Base-by-base conservation (phyloP, 2,888 invertebrate species). In the Amphipyra berbera region DNA sequence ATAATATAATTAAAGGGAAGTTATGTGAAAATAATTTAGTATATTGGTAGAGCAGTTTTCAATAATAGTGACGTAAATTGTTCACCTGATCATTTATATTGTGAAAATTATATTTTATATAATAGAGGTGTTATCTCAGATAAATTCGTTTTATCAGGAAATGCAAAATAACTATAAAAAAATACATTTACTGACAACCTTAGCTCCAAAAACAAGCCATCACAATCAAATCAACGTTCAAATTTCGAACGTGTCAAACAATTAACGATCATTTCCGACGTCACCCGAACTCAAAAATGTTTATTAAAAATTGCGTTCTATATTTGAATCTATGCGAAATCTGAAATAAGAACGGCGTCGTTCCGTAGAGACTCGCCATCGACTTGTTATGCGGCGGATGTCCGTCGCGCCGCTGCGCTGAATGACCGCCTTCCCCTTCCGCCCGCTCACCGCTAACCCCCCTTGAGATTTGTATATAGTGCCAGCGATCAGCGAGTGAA, bases 331-430 rank as follows among this genome's bases (percentile, higher is more conserved):
- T 87, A 86, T 88, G 89, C 89, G 82, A 89, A 90, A 89, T 92
- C 88, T 89, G 84, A 89, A 90, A 90, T 92, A 92, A 91, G 90
- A 88, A 90, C 86, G 86, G 83, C 83, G 81, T 71, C 85, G 84
- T 84, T 85, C 88, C 85, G 83, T 78, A 76, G 85, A 84, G 87
- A 90, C 82, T 90, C 90, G 90, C 91, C 93, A 93, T 93, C 92
- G 94, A 93, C 93, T 95, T 95, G 95, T 95, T 95, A 95, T 95
- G 94, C 95, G 94, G 93, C 95, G 95, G 95, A 95, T 90, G 95
- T 95, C 95, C 95, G 95, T 90, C 92, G 94, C 93, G 93, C 94
- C 93, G 94, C 93, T 92, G 93, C 92, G 90, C 93, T 92, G 93
- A 95, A 95, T 95, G 95, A 95, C 95, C 95, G 93, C 89, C 93